These are phyloP conservation scores for Cantharis rufa DNA, from an alignment of 2,888 invertebrate species.

Conservation along the genomic window DNA sequence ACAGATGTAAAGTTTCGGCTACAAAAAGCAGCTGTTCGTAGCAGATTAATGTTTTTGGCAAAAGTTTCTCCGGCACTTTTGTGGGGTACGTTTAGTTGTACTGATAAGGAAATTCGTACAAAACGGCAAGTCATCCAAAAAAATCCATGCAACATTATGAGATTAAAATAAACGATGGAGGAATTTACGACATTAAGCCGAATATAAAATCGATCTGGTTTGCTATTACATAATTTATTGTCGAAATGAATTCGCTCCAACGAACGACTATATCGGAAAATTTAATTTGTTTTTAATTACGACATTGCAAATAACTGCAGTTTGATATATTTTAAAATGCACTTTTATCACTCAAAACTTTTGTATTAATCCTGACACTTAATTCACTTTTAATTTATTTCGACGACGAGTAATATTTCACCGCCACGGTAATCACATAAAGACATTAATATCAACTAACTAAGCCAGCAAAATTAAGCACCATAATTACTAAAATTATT, in stretches of 20 bases:
- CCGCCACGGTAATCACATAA: not conserved
- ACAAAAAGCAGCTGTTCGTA: not conserved
- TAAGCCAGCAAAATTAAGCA: not conserved
- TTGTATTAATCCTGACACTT: not conserved
- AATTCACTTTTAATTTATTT: not conserved
- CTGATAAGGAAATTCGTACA: not conserved
- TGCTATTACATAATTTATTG: not conserved
- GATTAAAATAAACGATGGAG: not conserved
- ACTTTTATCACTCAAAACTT: not conserved
- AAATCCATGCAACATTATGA: not conserved
- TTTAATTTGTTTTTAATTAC: not conserved
- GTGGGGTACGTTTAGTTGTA: not conserved
- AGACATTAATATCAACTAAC: not conserved
- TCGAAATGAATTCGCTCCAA: not conserved
- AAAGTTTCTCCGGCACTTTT: not conserved
- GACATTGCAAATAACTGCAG: not conserved
- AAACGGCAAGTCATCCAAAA: not conserved
- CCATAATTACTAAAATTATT: not conserved
- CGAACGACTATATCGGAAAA: not conserved
- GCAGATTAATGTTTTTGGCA: not conserved
- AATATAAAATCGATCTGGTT: not conserved
- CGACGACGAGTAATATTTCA: not conserved
- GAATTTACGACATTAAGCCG: not conserved
- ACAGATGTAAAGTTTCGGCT: constrained; percentile 1
- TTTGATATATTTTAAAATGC: not conserved